phyloP scores from a whole-genome alignment of 2,113 vertebrate genomes.

The Fregetta grallaria region DNA sequence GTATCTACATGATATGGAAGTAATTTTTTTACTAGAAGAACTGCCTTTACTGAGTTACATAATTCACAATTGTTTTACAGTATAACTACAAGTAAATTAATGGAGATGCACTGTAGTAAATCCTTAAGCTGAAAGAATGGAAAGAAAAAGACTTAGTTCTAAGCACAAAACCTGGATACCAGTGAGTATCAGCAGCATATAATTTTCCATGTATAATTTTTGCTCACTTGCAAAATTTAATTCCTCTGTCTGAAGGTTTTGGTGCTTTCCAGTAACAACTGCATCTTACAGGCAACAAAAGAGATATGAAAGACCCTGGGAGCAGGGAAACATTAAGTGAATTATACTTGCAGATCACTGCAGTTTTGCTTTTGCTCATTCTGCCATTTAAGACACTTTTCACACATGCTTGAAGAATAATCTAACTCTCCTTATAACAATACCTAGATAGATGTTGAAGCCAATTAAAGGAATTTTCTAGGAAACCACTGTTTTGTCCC shows the following conservation, averaged over 20 bases:
- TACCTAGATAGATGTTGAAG: background rate
- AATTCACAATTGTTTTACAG: background rate
- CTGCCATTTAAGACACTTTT: background rate
- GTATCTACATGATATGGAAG: accelerated
- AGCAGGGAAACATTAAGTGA: background rate
- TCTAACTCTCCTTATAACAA: background rate
- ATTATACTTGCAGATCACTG: background rate
- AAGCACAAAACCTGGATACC: background rate
- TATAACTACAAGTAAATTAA: background rate
- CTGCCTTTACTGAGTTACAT: background rate
- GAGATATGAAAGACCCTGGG: background rate
- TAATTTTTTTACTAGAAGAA: background rate
- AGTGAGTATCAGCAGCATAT: background rate
- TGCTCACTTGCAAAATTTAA: background rate
- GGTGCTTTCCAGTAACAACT: background rate
- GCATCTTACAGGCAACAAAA: background rate
- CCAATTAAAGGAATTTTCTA: background rate
- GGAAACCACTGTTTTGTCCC: background rate
- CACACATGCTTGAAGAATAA: background rate
- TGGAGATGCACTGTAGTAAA: background rate
- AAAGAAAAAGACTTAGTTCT: background rate
- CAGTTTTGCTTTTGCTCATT: background rate
- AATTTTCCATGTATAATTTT: background rate
- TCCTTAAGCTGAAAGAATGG: background rate
- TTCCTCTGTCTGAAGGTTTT: background rate